Conservation (phyloP, 2,888 invertebrate species). For the Dryadula phaetusa region DNA sequence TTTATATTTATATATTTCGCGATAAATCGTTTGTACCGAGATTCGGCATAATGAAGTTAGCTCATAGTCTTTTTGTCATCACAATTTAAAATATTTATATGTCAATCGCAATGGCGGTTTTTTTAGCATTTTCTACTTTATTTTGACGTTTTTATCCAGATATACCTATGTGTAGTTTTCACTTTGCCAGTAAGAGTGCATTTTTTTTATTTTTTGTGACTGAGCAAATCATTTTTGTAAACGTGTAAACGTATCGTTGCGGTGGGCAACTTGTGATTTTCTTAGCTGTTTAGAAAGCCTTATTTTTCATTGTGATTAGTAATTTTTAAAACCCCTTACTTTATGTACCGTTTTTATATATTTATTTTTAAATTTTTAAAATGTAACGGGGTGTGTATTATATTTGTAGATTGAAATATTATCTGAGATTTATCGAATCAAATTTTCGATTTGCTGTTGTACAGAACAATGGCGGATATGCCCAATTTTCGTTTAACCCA, state of each 20-base stretch:
- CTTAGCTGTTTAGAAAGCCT: constrained; percentile 42
- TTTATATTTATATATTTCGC: constrained; percentile 47
- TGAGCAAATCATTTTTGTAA: constrained; percentile 50
- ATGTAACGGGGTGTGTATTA: constrained; percentile 37
- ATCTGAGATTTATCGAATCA: constrained; percentile 46
- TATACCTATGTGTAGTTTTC: constrained; percentile 40
- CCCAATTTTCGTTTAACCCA: constrained; percentile 33
- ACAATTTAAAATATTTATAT: constrained; percentile 47
- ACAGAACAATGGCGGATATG: constrained; percentile 29
- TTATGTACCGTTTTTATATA: constrained; percentile 31
- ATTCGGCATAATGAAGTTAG: constrained; percentile 41
- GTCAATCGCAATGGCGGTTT: constrained; percentile 35
- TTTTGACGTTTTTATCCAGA: constrained; percentile 43
- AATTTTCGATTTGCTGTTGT: constrained; percentile 46
- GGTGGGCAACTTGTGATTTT: constrained; percentile 42
- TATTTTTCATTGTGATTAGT: constrained; percentile 40
- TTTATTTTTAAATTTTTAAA: constrained; percentile 13
- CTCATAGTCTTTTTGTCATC: constrained; percentile 47
- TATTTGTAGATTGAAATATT: constrained; percentile 37
- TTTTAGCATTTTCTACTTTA: constrained; percentile 42
- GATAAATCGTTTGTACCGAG: constrained; percentile 46
- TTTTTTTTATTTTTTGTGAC: constrained; percentile 69
- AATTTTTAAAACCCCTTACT: constrained; percentile 26
- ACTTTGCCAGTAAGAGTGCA: constrained; percentile 78
- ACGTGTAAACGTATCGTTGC: constrained; percentile 38